phyloP scores from a whole-genome alignment of 2,113 vertebrate species.

The Sceloporus undulatus region DNA sequence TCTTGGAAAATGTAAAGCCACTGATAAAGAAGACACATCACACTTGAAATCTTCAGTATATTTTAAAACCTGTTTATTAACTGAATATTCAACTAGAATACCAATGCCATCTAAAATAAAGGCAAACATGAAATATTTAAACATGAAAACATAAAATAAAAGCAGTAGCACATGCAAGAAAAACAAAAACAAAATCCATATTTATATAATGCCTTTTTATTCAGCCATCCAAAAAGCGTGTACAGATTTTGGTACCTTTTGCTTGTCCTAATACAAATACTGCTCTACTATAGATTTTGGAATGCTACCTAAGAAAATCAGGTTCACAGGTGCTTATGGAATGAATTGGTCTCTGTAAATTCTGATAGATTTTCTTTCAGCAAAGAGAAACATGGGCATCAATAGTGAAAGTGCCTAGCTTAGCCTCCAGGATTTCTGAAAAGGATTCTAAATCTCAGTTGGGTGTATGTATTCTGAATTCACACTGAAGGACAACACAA shows the following conservation, averaged over 20 bases:
- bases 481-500: neutral
- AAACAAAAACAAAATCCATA: neutral
- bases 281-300: neutral
- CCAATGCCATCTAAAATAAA: neutral
- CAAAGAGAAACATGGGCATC: constrained; percentile 1
- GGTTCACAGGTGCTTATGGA: constrained; percentile 6
- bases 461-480: constrained; percentile 9
- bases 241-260: neutral
- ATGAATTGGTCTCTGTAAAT: constrained; percentile 28
- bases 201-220: neutral
- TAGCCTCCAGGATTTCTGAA: constrained; percentile 29
- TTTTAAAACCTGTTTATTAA: too few species aligned
- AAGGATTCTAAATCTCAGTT: constrained; percentile 9
- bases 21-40: constrained; percentile 7
- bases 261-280: neutral
- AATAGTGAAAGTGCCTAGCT: constrained; percentile 10
- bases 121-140: too few species aligned
- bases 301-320: constrained; percentile 6
- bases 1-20: constrained; percentile 41
- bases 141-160: too few species aligned
- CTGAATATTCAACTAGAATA: constrained; percentile 20
- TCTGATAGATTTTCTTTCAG: neutral
- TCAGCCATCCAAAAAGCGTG: neutral
- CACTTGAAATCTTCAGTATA: neutral
- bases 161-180: neutral